These are phyloP conservation scores for Podotricha telesiphe DNA, from an alignment of 2,888 invertebrate genomes.

Conservation along the genomic window DNA sequence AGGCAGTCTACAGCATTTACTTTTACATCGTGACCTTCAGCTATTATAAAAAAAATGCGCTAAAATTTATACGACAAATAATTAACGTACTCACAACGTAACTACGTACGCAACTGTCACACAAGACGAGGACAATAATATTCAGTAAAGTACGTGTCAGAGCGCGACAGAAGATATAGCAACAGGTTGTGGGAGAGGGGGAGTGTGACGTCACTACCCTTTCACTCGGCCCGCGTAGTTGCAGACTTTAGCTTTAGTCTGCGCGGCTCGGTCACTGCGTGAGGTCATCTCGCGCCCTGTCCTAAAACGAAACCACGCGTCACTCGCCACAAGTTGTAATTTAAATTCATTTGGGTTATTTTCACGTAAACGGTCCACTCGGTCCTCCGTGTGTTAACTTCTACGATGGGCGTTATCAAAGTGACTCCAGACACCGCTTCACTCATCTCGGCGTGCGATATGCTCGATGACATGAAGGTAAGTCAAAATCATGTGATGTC, in stretches of 20 bases:
- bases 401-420: slow-evolving; percentile 77
- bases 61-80: slow-evolving; percentile 24
- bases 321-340: slow-evolving; percentile 59
- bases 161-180: slow-evolving; percentile 66
- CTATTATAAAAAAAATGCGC: slow-evolving; percentile 16
- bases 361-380: slow-evolving; percentile 68
- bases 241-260: slow-evolving; percentile 68
- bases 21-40: slow-evolving; percentile 24
- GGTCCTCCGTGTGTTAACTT: slow-evolving; percentile 66
- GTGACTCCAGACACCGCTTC: slow-evolving; percentile 74
- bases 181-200: slow-evolving; percentile 70
- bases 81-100: slow-evolving; percentile 41
- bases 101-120: slow-evolving; percentile 54
- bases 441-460: slow-evolving; percentile 75
- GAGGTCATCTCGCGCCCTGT: slow-evolving; percentile 73
- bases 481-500: slow-evolving; percentile 60
- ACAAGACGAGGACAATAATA: slow-evolving; percentile 64
- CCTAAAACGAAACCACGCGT: slow-evolving; percentile 69
- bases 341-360: slow-evolving; percentile 44
- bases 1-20: slow-evolving; percentile 20
- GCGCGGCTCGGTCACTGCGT: slow-evolving; percentile 81
- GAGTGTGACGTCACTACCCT: slow-evolving; percentile 85
- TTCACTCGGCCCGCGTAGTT: slow-evolving; percentile 72
- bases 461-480: slow-evolving; percentile 82
- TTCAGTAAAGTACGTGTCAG: slow-evolving; percentile 48